These are phyloP conservation scores for Channa argus DNA, from an alignment of 2,113 vertebrate genomes.

Conservation along the genomic window DNA sequence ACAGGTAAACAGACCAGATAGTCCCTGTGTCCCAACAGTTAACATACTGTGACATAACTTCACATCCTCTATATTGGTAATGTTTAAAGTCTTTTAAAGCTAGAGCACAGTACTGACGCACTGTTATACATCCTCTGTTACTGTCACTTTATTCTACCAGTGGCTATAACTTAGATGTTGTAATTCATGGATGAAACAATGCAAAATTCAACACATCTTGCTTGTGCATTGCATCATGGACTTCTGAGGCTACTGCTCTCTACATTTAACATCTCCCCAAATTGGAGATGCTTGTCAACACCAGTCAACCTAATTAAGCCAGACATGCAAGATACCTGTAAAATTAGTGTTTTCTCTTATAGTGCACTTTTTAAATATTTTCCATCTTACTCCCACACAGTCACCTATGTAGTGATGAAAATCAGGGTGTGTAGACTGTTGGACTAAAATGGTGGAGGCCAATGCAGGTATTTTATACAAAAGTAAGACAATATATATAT, in stretches of 20 bases:
- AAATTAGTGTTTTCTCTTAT: slow-evolving; percentile 7
- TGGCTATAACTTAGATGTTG: background rate
- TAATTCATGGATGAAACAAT: background rate
- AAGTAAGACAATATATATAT: too few species aligned
- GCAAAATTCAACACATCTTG: background rate
- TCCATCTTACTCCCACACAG: background rate
- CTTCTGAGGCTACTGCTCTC: background rate
- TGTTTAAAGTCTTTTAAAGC: background rate
- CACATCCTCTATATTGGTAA: background rate
- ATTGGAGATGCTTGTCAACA: background rate
- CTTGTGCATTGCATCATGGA: background rate
- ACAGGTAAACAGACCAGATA: too few species aligned
- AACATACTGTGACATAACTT: too few species aligned
- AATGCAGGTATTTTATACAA: too few species aligned
- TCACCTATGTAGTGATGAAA: background rate
- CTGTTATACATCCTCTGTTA: background rate
- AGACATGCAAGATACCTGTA: too few species aligned
- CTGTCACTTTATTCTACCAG: slow-evolving; percentile 4
- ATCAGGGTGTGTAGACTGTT: background rate
- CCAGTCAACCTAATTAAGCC: background rate
- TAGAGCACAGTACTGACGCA: background rate
- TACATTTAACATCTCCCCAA: background rate
- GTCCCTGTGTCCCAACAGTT: too few species aligned
- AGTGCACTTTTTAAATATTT: slow-evolving; percentile 36
- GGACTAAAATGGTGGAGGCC: background rate